Evolutionary conservation across 2,113 vertebrate genomes (phyloP), one percentile per base, ranked within the genome.

Genomic region (Cyanoramphus novaezelandiae): DNA sequence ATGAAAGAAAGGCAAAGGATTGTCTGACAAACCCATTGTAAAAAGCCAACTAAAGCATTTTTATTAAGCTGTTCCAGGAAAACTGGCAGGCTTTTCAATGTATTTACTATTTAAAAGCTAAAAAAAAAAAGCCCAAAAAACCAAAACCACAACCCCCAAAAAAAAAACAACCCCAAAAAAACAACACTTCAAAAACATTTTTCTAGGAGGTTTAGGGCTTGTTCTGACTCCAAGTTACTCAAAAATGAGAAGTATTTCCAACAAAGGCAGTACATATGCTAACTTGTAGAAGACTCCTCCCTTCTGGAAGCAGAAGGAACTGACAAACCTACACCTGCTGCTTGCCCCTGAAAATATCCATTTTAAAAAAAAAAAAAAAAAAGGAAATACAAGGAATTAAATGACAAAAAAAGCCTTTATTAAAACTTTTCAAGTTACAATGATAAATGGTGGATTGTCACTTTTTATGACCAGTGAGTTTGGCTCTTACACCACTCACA

Each of bases 371-470:
- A 47, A 44, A n/a, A 64, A 1, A 2, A 53, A 64, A n/a, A 93
- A 52, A 11, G 13, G 44, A 84, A 93, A 69, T 8, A 47, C 33
- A 60, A 52, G 10, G 21, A 91, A 28, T 37, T 31, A 69, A 91
- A 85, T 55, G n/a, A 77, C 60, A 68, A 86, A 89, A 76, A 85
- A 69, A 52, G 15, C 16, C 87, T 97, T 94, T 95, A 96, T 95
- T 93, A 53, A 82, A 88, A 55, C 19, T 68, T 86, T 29, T 33
- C 69, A 80, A 46, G 70, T 96, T 69, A 89, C 93, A 95, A 3
- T 14, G 71, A 13, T 9, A 62, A 69, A 23, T 4, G 31, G 62
- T 39, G 57, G 91, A 82, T 86, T 96, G 90, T 86, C 69, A 53
- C 67, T 59, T 43, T 57, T 37, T 13, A 5, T 1, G 6, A 20